Evolutionary conservation across 2,113 vertebrate genomes (phyloP), one percentile per base, ranked within the genome.

Genomic region (Thamnophis sirtalis): DNA sequence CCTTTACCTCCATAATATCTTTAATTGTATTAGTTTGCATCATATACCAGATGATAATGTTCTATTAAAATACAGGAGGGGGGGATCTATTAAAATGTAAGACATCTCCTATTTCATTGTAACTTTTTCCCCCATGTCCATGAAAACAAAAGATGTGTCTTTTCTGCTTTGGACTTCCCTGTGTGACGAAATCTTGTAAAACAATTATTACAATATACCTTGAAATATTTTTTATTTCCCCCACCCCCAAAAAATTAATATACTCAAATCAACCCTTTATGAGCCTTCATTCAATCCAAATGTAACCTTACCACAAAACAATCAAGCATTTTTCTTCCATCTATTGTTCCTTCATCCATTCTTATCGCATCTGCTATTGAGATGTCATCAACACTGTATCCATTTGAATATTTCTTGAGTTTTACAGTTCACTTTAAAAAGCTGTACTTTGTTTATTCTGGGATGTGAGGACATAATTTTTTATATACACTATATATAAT

Each of bases 381-480:
- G 33, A 1, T 24, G 3, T 56, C 56, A 91, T 68, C 22, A 51
- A 19, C 28, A 26, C 33, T 54, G 60, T 24, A 22, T n/a, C 21
- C 13, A 48, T 28, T 8, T 73, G n/a, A 17, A 68, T 53, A 22
- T 68, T 19, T 22, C 4, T 88, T 28, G 1, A n/a, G 9, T 87
- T 54, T n/a, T 28, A 54, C 7, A n/a, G 50, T 94, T 93, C 91
- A 0, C 87, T 84, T 55, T 84, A 84, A 90, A 3, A 84, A 68
- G 63, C 8, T 73, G 49, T 91, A 94, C 90, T 91, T 1, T 86
- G 87, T 94, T 94, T 88, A 19, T 80, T 90, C 80, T 33, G 85
- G 92, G 92, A 63, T 92, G 91, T 94, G 24, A 80, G 26, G 91
- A 24, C 68, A 51, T 85, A 85, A 58, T 58, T 22, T 24, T 58